Conservation (phyloP, 2,113 vertebrate genomes). For the Clupea harengus region DNA sequence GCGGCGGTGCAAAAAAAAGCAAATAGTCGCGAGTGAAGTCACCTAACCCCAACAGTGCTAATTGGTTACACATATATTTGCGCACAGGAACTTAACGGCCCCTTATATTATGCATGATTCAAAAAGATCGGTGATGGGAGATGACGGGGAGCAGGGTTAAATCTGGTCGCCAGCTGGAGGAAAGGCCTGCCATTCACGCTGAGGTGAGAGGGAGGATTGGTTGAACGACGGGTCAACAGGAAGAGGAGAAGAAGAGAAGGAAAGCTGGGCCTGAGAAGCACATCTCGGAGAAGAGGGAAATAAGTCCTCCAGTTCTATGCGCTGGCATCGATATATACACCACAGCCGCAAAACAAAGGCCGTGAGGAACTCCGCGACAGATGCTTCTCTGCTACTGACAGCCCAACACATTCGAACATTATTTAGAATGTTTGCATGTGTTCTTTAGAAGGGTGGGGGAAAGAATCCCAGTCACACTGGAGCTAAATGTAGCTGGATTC, state of each 20-base stretch:
- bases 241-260: background rate
- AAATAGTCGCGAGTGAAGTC: conserved; percentile 52
- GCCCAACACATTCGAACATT: background rate
- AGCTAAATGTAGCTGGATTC: conserved; percentile 13
- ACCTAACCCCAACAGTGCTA: conserved; percentile 47
- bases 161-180: conserved; percentile 69
- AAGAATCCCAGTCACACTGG: background rate
- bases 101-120: conserved; percentile 68
- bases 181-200: conserved; percentile 61
- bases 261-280: background rate
- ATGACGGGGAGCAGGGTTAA: conserved; percentile 59
- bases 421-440: background rate
- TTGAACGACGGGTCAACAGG: conserved; percentile 58
- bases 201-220: conserved; percentile 62
- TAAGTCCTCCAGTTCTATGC: background rate
- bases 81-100: conserved; percentile 52
- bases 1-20: conserved; percentile 31
- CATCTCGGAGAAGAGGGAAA: background rate
- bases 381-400: background rate
- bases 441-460: background rate
- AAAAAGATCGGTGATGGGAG: conserved; percentile 62
- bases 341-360: conserved; percentile 24
- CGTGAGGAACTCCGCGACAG: background rate
- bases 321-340: background rate
- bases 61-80: conserved; percentile 62